phyloP scores from a whole-genome alignment of 1,140 invertebrate species.

The Leptonema lineaticorne region DNA sequence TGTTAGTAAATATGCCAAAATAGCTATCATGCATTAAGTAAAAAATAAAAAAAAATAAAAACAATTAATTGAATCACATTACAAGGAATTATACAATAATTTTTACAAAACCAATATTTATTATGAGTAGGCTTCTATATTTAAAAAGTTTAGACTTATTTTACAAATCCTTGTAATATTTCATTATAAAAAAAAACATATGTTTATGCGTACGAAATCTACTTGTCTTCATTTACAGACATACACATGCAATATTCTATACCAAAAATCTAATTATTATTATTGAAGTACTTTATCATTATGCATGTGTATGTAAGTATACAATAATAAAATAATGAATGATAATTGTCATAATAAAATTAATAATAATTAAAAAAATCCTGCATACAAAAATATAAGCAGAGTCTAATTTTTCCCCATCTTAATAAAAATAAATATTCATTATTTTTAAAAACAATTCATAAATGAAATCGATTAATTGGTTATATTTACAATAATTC shows the following conservation, averaged over 20 bases:
- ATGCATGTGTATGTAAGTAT: neutral
- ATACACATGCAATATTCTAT: conserved; percentile 1
- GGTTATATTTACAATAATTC: neutral
- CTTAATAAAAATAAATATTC: conserved; percentile 5
- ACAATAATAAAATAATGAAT: no score
- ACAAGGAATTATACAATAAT: neutral
- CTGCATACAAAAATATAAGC: conserved; percentile 11
- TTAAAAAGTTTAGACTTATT: neutral
- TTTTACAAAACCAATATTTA: neutral
- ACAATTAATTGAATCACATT: neutral
- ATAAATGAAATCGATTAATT: neutral
- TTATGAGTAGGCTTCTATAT: neutral
- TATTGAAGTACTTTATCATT: neutral
- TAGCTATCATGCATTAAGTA: conserved; percentile 8
- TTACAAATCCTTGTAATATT: neutral
- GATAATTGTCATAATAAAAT: conserved; percentile 11
- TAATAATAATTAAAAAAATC: neutral
- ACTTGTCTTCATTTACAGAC: neutral
- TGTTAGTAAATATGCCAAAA: conserved; percentile 19
- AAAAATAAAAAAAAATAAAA: neutral
- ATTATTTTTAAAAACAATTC: conserved; percentile 2
- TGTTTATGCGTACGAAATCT: neutral
- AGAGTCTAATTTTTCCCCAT: neutral
- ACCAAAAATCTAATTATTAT: neutral
- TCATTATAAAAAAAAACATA: neutral